Evolutionary conservation across 2,888 invertebrate genomes (phyloP).

Genomic region (Heliothis peltigera): DNA sequence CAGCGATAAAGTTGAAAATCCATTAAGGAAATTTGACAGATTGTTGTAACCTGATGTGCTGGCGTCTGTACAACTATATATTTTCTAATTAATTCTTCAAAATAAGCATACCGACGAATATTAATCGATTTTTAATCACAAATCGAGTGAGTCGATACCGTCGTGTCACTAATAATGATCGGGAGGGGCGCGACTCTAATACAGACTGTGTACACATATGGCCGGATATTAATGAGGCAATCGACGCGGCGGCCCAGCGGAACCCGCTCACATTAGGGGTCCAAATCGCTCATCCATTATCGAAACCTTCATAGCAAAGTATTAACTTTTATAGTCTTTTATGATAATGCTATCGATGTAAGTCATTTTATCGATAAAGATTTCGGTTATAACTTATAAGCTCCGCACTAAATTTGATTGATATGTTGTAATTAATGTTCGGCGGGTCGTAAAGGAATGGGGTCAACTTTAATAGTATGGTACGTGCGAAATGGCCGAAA

Average conservation of each 20-base stretch:
- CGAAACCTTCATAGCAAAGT: slow-evolving; percentile 68
- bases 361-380: slow-evolving; percentile 44
- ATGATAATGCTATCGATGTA: slow-evolving; percentile 47
- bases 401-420: slow-evolving; percentile 55
- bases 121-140: slow-evolving; percentile 72
- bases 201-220: slow-evolving; percentile 71
- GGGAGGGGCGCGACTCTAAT: slow-evolving; percentile 64
- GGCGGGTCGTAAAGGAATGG: slow-evolving; percentile 43
- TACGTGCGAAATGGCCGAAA: slow-evolving; percentile 34
- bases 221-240: slow-evolving; percentile 84
- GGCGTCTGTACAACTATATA: too few species aligned
- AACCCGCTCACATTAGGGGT: slow-evolving; percentile 72
- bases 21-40: too few species aligned
- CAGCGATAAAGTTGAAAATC: too few species aligned
- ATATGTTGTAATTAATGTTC: slow-evolving; percentile 56
- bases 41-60: too few species aligned
- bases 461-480: slow-evolving; percentile 54
- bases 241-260: slow-evolving; percentile 71
- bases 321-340: slow-evolving; percentile 69
- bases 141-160: slow-evolving; percentile 57
- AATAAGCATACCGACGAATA: slow-evolving; percentile 52
- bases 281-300: slow-evolving; percentile 75
- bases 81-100: slow-evolving; percentile 6
- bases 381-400: slow-evolving; percentile 11
- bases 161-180: slow-evolving; percentile 70